Conservation (phyloP, 2,797 vertebrate species). For the Sebastes itinus region DNA sequence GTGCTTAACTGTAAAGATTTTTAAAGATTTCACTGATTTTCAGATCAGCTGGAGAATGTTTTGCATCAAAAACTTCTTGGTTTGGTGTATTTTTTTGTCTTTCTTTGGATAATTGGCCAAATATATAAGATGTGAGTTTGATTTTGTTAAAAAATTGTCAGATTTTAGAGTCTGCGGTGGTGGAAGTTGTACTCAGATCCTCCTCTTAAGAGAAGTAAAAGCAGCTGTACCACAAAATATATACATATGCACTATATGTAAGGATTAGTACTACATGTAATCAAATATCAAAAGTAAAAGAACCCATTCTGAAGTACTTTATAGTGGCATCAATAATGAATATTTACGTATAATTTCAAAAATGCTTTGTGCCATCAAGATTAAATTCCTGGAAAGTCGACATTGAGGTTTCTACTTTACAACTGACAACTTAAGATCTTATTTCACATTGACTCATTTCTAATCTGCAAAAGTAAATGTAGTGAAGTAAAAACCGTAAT, state of each 20-base stretch:
- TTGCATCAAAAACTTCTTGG: not conserved
- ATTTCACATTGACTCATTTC: not conserved
- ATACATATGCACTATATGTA: too few species aligned
- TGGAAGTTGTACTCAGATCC: not conserved
- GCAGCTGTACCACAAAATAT: not conserved
- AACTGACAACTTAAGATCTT: not conserved
- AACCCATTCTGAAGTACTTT: not conserved
- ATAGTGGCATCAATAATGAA: too few species aligned
- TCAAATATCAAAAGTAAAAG: not conserved
- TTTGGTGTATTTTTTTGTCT: not conserved
- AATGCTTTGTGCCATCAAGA: too few species aligned
- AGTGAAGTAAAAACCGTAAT: not conserved
- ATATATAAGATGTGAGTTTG: not conserved
- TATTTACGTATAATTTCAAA: too few species aligned
- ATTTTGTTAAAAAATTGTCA: not conserved
- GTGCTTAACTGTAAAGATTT: not conserved
- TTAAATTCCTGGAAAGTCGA: too few species aligned
- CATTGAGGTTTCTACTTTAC: too few species aligned
- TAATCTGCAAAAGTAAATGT: not conserved
- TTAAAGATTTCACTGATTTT: not conserved
- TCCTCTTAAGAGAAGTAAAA: not conserved
- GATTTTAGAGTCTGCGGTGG: not conserved
- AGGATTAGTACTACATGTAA: not conserved
- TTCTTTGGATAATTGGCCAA: not conserved
- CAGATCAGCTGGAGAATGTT: not conserved